These are phyloP conservation scores for Drosophila parthenogenetica DNA, from an alignment of 2,888 invertebrate genomes.

Conservation along the genomic window DNA sequence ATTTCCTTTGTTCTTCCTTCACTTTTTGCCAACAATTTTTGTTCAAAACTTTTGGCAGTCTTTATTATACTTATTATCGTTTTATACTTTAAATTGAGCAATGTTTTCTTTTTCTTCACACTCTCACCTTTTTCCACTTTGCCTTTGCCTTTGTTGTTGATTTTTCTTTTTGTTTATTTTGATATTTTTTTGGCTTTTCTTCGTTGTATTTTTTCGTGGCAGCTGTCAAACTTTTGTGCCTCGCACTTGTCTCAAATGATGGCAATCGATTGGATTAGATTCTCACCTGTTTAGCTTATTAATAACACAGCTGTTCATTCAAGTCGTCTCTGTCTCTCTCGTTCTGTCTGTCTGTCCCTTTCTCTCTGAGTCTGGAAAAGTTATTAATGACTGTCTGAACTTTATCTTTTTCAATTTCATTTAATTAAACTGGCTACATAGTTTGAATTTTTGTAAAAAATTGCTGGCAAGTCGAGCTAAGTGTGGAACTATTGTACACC, in stretches of 20 bases:
- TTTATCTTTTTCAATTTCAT: neutral
- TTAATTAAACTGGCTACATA: neutral
- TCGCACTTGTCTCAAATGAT: conserved; percentile 46
- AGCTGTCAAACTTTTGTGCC: conserved; percentile 38
- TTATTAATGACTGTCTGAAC: neutral
- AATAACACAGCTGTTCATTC: conserved; percentile 7
- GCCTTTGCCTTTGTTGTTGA: neutral
- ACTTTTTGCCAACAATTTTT: conserved; percentile 29
- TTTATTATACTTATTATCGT: conserved; percentile 80
- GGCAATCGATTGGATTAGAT: conserved; percentile 54
- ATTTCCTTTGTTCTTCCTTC: conserved; percentile 66
- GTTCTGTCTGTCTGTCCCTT: neutral
- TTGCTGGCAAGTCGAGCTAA: neutral
- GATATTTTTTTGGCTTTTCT: conserved; percentile 9
- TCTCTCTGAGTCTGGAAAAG: neutral
- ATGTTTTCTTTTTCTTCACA: conserved; percentile 29
- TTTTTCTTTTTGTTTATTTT: conserved; percentile 18
- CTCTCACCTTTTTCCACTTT: neutral
- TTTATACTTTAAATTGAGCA: conserved; percentile 68
- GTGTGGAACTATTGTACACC: neutral
- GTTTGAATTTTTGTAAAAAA: neutral
- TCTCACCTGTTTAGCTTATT: conserved; percentile 47
- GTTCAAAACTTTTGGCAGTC: conserved; percentile 70
- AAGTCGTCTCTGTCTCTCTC: neutral
- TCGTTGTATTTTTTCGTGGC: conserved; percentile 4